Conservation (phyloP, 92 coral and sea anemone species). For the Porites evermanni region DNA sequence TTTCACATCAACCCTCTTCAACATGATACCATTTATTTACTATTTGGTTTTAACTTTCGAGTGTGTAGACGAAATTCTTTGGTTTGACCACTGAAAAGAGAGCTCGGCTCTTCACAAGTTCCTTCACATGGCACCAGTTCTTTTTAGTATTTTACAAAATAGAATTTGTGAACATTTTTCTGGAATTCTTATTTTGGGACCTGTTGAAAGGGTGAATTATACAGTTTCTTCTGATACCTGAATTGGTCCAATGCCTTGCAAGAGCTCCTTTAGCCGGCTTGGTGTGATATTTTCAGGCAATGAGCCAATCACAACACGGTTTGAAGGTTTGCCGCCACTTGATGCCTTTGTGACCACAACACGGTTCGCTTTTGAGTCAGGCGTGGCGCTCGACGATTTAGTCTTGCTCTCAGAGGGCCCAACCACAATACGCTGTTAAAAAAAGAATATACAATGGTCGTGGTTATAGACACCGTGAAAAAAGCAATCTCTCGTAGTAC, state of each 20-base stretch:
- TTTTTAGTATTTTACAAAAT: too few relatives aligned
- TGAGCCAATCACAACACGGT: conserved; percentile 98
- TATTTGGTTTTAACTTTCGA: not conserved
- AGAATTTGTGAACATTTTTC: not conserved
- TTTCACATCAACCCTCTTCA: not conserved
- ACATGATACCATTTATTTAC: not conserved
- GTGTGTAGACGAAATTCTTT: not conserved
- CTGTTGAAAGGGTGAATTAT: not conserved
- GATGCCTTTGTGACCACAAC: conserved; percentile 94
- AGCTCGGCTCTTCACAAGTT: too few relatives aligned
- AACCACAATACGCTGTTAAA: conserved; percentile 82
- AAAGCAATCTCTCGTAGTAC: too few relatives aligned
- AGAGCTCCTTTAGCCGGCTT: conserved; percentile 86
- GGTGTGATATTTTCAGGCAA: conserved; percentile 95
- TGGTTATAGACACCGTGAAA: too few relatives aligned
- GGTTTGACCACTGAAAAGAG: not conserved
- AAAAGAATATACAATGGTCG: not conserved
- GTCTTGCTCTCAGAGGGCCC: conserved; percentile 90
- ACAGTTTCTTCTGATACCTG: conserved; percentile 65
- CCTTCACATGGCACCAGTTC: too few relatives aligned
- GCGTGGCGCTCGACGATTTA: conserved; percentile 63
- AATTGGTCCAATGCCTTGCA: conserved; percentile 97
- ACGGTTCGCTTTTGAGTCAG: conserved; percentile 88
- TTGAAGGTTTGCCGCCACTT: conserved; percentile 94
- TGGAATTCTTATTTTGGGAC: not conserved